Percentiles rank a stretch among this genome's conserved stretches.
These are phyloP conservation scores for Oophaga sylvatica DNA, from an alignment of 2,797 vertebrate species.

Conservation along the genomic window DNA sequence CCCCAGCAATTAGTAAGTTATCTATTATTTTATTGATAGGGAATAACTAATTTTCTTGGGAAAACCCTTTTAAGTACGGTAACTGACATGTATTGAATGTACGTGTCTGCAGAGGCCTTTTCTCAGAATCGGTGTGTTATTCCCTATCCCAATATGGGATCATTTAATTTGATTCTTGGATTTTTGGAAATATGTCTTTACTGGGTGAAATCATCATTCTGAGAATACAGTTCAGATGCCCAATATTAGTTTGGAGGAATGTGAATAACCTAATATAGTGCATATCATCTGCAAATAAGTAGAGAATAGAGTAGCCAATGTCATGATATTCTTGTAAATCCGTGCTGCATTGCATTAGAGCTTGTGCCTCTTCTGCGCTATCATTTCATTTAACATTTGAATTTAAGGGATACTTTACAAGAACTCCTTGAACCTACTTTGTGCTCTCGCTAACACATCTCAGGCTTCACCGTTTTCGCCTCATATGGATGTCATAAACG, in stretches of 20 bases:
- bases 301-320: not conserved
- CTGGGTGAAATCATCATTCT: not conserved
- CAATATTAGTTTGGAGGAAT: not conserved
- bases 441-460: constrained; percentile 5
- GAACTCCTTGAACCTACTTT: constrained; percentile 23
- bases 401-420: constrained; percentile 14
- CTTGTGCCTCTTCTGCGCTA: not conserved
- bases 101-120: too few species aligned
- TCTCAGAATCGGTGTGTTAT: too few species aligned
- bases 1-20: too few species aligned
- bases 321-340: constrained; percentile 23
- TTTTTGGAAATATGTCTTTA: not conserved
- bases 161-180: not conserved
- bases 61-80: too few species aligned
- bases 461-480: not conserved
- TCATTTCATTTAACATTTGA: constrained; percentile 44
- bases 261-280: not conserved
- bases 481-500: constrained; percentile 58
- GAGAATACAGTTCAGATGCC: not conserved
- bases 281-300: not conserved
- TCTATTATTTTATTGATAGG: too few species aligned
- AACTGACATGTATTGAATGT: too few species aligned
- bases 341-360: not conserved
- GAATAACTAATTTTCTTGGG: too few species aligned
- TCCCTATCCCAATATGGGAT: too few species aligned